Percentiles rank a stretch among this genome's conserved stretches.
phyloP scores from a whole-genome alignment of 2,888 invertebrate genomes.

The Ectobius pallidus region DNA sequence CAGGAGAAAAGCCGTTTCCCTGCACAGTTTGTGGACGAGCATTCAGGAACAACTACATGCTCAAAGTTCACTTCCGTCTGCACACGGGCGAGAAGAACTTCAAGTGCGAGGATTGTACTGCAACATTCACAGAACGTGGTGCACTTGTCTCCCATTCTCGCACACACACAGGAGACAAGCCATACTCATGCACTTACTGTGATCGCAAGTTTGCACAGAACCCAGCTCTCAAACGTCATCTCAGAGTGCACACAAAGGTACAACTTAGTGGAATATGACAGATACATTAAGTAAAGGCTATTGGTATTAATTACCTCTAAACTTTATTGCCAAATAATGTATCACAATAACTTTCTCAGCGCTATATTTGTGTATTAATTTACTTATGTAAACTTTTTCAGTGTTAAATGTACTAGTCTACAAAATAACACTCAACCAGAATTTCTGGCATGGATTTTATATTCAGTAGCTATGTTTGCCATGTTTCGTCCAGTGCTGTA shows the following conservation, averaged over 20 bases:
- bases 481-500: no score
- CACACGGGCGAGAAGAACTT: conserved; percentile 21
- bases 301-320: no score
- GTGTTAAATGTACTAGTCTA: no score
- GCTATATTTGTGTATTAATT: no score
- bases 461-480: no score
- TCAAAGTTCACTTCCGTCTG: not conserved
- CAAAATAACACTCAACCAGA: no score
- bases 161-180: conserved; percentile 13
- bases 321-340: no score
- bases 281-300: no score
- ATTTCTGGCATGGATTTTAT: no score
- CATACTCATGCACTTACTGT: not conserved
- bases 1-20: not conserved
- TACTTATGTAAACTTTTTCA: no score
- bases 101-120: conserved; percentile 4
- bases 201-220: conserved; percentile 11
- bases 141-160: not conserved
- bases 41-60: conserved; percentile 14
- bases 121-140: conserved; percentile 2
- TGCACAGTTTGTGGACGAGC: not conserved
- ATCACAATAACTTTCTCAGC: no score
- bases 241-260: conserved; percentile 5
- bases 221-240: conserved; percentile 3
- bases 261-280: no score